A percentile compares a stretch with the other conserved stretches of the same genome.
These are phyloP conservation scores for Pollenia amentaria DNA, from an alignment of 2,888 invertebrate species.

Conservation along the genomic window DNA sequence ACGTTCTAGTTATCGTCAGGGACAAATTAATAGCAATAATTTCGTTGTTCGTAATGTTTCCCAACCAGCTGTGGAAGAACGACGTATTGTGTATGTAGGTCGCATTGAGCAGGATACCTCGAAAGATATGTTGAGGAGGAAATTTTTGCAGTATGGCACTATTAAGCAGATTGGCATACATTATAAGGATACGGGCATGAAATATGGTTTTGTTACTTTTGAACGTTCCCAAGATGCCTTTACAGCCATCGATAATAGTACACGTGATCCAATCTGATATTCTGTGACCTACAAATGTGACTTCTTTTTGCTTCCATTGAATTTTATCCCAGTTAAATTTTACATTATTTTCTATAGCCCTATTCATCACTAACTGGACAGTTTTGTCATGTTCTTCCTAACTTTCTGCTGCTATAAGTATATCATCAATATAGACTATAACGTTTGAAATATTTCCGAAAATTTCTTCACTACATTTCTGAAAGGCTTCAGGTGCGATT, in stretches of 20 bases:
- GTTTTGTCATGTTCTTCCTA: no score
- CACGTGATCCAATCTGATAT: slow-evolving; percentile 82
- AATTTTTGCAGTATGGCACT: slow-evolving; percentile 91
- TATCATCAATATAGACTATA: no score
- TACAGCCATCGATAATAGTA: slow-evolving; percentile 92
- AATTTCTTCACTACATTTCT: slow-evolving; percentile 50
- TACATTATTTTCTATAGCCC: no score
- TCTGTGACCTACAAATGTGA: slow-evolving; percentile 48
- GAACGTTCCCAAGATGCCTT: slow-evolving; percentile 92
- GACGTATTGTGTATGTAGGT: slow-evolving; percentile 95
- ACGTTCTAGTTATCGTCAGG: slow-evolving; percentile 78
- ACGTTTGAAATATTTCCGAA: slow-evolving; percentile 33
- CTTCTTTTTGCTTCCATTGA: background rate
- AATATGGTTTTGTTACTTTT: slow-evolving; percentile 95
- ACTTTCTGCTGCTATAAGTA: no score
- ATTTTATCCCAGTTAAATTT: no score
- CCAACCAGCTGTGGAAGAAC: slow-evolving; percentile 88
- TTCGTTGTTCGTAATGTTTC: slow-evolving; percentile 81
- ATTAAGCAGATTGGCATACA: slow-evolving; percentile 93
- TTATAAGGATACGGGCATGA: slow-evolving; percentile 89
- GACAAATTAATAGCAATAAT: slow-evolving; percentile 74
- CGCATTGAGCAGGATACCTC: slow-evolving; percentile 90
- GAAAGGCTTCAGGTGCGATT: slow-evolving; percentile 58
- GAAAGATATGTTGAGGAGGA: slow-evolving; percentile 88
- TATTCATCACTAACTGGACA: no score